Evolutionary conservation across 2,113 vertebrate species (phyloP).

Genomic region (Sebastes fasciatus): DNA sequence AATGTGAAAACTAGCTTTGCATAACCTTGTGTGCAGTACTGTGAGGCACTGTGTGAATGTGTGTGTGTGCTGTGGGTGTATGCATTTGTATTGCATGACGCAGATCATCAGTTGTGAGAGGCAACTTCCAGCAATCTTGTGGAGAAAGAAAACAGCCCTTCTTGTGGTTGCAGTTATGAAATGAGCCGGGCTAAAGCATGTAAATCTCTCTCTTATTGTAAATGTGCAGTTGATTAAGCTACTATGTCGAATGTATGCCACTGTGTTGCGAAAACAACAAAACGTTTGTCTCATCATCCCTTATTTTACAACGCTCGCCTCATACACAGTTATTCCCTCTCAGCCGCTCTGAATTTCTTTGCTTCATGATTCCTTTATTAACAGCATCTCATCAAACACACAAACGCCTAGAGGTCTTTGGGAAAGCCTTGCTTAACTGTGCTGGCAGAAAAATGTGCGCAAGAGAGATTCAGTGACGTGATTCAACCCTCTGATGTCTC

Average conservation of each 20-base stretch:
- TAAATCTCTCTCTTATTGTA: slow-evolving; percentile 11
- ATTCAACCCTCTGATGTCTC: slow-evolving; percentile 75
- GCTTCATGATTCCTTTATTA: slow-evolving; percentile 71
- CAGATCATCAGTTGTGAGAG: slow-evolving; percentile 33
- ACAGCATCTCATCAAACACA: slow-evolving; percentile 75
- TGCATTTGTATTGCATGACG: slow-evolving; percentile 31
- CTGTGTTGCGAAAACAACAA: slow-evolving; percentile 31
- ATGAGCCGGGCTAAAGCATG: slow-evolving; percentile 46
- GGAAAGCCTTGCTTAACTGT: slow-evolving; percentile 74
- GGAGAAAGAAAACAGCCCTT: slow-evolving; percentile 39
- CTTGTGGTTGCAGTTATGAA: slow-evolving; percentile 71
- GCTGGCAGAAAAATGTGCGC: slow-evolving; percentile 75
- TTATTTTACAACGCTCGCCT: slow-evolving; percentile 33
- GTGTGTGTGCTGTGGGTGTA: slow-evolving; percentile 25
- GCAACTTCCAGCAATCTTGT: slow-evolving; percentile 20
- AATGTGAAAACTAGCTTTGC: neutral
- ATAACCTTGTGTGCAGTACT: slow-evolving; percentile 3
- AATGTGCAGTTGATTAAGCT: slow-evolving; percentile 25
- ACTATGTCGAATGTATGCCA: slow-evolving; percentile 2
- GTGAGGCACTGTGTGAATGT: slow-evolving; percentile 3
- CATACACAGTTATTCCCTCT: slow-evolving; percentile 47
- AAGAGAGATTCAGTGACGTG: slow-evolving; percentile 71
- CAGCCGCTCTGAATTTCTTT: slow-evolving; percentile 46
- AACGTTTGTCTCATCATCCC: slow-evolving; percentile 24
- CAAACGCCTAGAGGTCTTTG: slow-evolving; percentile 76